A percentile compares a stretch with the other conserved stretches of the same genome.
These are phyloP conservation scores for Palaemon carinicauda DNA, from an alignment of 1,140 invertebrate species.

Conservation along the genomic window DNA sequence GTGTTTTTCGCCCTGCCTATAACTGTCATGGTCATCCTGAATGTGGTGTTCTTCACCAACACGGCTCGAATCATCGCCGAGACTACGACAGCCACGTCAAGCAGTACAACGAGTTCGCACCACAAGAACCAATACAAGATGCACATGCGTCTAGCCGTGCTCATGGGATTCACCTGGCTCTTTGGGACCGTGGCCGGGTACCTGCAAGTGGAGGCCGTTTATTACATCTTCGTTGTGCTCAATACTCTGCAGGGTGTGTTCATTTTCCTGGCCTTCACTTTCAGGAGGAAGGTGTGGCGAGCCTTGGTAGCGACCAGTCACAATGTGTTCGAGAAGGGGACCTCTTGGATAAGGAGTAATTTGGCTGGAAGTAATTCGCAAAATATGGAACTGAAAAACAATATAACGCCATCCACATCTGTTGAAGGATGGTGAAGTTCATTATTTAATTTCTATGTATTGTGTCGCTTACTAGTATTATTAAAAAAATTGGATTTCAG, in stretches of 20 bases:
- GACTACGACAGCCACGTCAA: constrained; percentile 64
- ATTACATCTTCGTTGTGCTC: constrained; percentile 69
- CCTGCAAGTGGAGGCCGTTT: constrained; percentile 65
- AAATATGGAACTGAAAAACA: too few species aligned
- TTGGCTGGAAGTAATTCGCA: too few species aligned
- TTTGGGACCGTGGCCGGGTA: constrained; percentile 68
- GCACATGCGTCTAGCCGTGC: constrained; percentile 70
- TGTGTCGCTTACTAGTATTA: too few species aligned
- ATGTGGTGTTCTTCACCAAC: constrained; percentile 68
- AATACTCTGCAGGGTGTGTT: constrained; percentile 72
- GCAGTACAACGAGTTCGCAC: constrained; percentile 60
- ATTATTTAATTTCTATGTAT: too few species aligned
- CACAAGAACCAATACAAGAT: constrained; percentile 67
- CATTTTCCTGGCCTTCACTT: constrained; percentile 72
- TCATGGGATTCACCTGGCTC: constrained; percentile 71
- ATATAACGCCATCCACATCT: too few species aligned
- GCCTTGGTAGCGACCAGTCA: not conserved
- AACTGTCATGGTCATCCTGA: constrained; percentile 66
- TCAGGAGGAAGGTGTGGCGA: constrained; percentile 61
- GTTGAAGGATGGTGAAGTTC: too few species aligned
- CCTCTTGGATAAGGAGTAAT: not conserved
- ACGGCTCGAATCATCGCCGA: constrained; percentile 69
- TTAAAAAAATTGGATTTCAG: too few species aligned
- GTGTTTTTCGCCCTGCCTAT: constrained; percentile 70
- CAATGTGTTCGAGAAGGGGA: not conserved